phyloP scores from a whole-genome alignment of 2,113 vertebrate species.

The Platichthys flesus region DNA sequence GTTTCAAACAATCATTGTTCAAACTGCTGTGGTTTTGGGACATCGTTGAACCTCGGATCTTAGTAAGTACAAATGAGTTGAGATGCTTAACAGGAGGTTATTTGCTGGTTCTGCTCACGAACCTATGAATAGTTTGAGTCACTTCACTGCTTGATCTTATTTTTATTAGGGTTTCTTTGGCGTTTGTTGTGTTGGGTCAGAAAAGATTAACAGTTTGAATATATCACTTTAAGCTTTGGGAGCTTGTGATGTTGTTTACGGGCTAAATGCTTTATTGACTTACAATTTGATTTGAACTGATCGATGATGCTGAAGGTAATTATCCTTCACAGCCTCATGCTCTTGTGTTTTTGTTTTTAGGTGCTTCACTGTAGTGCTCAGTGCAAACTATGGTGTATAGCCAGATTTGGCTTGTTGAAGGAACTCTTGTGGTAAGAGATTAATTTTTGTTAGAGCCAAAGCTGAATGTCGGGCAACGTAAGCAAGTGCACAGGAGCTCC shows the following conservation, averaged over 20 bases:
- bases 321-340: background rate
- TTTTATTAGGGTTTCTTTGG: background rate
- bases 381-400: background rate
- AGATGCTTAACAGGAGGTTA: background rate
- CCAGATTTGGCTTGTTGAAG: background rate
- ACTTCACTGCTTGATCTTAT: background rate
- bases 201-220: background rate
- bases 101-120: constrained; percentile 7
- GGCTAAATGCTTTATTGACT: background rate
- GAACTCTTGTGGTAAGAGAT: constrained; percentile 3
- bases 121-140: constrained; percentile 14
- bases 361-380: background rate
- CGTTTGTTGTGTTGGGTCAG: background rate
- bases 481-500: background rate
- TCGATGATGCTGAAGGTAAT: background rate
- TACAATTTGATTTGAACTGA: background rate
- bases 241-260: background rate
- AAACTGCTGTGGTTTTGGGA: background rate
- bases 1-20: background rate
- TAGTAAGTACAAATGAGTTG: background rate
- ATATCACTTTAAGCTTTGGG: background rate
- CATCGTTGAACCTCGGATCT: background rate
- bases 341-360: background rate
- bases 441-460: constrained; percentile 16
- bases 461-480: background rate